phyloP scores from a whole-genome alignment of 1,140 invertebrate genomes.

The Zaprionus africanus region DNA sequence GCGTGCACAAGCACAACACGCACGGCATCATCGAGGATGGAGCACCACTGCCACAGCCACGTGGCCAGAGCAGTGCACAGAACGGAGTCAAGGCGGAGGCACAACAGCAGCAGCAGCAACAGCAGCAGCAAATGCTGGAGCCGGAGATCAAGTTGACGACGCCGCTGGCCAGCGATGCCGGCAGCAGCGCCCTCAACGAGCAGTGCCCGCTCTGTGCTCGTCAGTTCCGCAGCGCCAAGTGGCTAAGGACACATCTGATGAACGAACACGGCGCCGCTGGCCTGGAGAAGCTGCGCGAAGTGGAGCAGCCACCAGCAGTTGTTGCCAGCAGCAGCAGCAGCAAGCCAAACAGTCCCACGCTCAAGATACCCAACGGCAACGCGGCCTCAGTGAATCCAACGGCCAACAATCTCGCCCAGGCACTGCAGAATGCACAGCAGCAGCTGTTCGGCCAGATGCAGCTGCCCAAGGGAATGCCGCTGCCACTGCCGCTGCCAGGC shows the following conservation, averaged over 20 bases:
- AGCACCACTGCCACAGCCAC: conserved; percentile 86
- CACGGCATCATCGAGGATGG: conserved; percentile 95
- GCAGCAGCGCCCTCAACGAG: conserved; percentile 85
- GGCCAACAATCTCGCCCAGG: conserved; percentile 74
- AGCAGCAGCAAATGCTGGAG: conserved; percentile 74
- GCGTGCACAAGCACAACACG: conserved; percentile 98
- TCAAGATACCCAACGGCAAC: conserved; percentile 88
- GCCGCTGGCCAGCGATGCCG: conserved; percentile 37
- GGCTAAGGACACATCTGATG: conserved; percentile 94
- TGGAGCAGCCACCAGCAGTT: conserved; percentile 85
- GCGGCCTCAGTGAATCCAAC: conserved; percentile 28
- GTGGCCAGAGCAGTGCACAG: conserved; percentile 70
- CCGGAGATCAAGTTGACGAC: conserved; percentile 51
- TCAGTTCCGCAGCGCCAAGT: conserved; percentile 95
- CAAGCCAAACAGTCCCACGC: conserved; percentile 85
- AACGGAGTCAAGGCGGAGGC: conserved; percentile 85
- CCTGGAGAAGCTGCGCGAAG: conserved; percentile 89
- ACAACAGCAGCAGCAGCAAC: conserved; percentile 63
- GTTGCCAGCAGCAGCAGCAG: conserved; percentile 9
- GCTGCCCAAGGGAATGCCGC: conserved; percentile 67
- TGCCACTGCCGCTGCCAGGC: conserved; percentile 84
- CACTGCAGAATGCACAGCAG: conserved; percentile 77
- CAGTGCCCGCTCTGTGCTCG: conserved; percentile 94
- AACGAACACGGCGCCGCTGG: conserved; percentile 93
- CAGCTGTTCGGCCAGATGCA: conserved; percentile 81